Conservation (phyloP, 2,797 vertebrate species). For the Spheniscus humboldti region DNA sequence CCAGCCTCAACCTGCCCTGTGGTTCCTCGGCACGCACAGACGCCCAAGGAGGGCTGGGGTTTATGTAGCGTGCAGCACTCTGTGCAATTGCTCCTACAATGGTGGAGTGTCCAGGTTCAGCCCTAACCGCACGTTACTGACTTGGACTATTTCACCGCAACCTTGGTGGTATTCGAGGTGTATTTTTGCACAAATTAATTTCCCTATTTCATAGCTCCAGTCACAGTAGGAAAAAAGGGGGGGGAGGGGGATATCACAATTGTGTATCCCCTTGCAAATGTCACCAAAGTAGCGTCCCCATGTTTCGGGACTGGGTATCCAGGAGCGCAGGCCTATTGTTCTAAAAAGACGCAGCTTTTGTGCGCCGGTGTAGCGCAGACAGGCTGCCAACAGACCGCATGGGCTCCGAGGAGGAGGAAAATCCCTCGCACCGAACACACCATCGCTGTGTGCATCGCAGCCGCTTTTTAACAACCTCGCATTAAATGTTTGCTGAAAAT, state of each 20-base stretch:
- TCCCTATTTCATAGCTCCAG: not conserved
- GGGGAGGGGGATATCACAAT: too few species aligned
- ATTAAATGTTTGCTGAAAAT: not conserved
- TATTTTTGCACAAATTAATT: not conserved
- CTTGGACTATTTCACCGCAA: not conserved
- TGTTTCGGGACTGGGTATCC: not conserved
- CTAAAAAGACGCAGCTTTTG: constrained; percentile 15
- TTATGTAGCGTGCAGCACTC: not conserved
- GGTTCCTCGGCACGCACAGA: not conserved
- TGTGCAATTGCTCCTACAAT: not conserved
- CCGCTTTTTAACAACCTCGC: not conserved
- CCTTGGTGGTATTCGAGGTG: not conserved
- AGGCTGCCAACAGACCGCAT: constrained; percentile 39
- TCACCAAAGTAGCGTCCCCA: not conserved
- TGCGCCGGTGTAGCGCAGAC: constrained; percentile 16
- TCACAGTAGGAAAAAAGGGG: not conserved
- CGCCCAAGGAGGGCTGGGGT: not conserved
- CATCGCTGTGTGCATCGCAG: not conserved
- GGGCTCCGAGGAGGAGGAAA: constrained; percentile 4
- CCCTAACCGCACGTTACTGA: not conserved
- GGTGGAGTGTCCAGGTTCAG: not conserved
- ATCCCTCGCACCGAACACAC: constrained; percentile 17
- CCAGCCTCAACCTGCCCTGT: not conserved
- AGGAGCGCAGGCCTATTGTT: constrained; percentile 32
- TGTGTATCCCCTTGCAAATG: not conserved